A percentile compares a stretch with the other conserved stretches of the same genome.
Evolutionary conservation across 2,888 invertebrate species (phyloP).

Genomic region (Coenonympha arcania): DNA sequence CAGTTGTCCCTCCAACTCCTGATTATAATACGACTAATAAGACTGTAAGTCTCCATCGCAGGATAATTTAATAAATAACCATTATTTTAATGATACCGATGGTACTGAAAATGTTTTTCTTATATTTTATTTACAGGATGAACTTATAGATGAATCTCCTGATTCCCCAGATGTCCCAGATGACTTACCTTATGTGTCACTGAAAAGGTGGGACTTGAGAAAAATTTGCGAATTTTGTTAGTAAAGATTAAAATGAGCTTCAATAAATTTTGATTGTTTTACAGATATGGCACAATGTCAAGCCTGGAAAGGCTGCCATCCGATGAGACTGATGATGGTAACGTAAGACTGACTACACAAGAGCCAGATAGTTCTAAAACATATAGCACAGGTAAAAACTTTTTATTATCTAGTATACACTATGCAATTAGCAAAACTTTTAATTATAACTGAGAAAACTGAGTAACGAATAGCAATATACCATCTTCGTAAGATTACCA

Average conservation of each 20-base stretch:
- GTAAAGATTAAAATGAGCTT: neutral
- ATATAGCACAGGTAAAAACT: conserved; percentile 21
- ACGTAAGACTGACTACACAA: conserved; percentile 60
- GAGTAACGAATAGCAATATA: too few species aligned
- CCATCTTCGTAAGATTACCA: too few species aligned
- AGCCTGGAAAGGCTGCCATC: conserved; percentile 80
- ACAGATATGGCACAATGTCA: conserved; percentile 80
- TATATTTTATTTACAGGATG: conserved; percentile 46
- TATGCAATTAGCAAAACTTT: too few species aligned
- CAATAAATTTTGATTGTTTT: conserved; percentile 21
- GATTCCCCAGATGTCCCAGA: conserved; percentile 80
- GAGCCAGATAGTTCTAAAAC: conserved; percentile 54
- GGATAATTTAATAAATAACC: neutral
- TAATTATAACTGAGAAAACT: too few species aligned
- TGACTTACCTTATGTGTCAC: conserved; percentile 82
- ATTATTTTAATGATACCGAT: too few species aligned
- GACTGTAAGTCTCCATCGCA: conserved; percentile 58
- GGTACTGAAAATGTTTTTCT: too few species aligned
- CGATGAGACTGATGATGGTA: conserved; percentile 76
- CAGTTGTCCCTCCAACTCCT: conserved; percentile 83
- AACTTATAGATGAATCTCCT: conserved; percentile 77
- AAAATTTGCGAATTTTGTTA: neutral
- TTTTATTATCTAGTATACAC: neutral
- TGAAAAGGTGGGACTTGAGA: conserved; percentile 68
- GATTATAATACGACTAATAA: conserved; percentile 69